These are phyloP conservation scores for Chironomus riparius DNA, from an alignment of 2,888 invertebrate species.

Conservation along the genomic window DNA sequence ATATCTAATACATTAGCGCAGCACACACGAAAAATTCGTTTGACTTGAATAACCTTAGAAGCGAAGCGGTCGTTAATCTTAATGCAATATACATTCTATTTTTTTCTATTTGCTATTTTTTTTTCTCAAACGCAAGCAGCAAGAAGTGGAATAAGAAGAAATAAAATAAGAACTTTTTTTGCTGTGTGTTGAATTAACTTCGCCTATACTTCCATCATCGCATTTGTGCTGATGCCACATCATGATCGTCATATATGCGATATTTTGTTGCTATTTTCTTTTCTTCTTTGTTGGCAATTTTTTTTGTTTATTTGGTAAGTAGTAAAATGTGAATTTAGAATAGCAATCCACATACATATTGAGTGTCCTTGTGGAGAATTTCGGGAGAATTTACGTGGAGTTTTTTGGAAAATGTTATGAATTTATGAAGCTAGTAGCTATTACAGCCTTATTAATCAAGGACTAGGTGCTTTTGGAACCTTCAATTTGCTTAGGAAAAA, in stretches of 20 bases:
- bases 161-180: neutral
- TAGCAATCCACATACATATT: no score
- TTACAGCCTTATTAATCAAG: no score
- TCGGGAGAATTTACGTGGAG: no score
- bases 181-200: neutral
- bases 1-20: slow-evolving; percentile 13
- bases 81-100: slow-evolving; percentile 19
- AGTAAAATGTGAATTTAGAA: neutral
- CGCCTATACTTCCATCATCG: neutral
- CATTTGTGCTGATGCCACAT: neutral
- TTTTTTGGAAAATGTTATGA: no score
- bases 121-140: neutral
- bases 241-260: neutral
- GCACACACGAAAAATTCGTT: slow-evolving; percentile 12
- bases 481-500: no score
- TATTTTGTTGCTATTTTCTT: neutral
- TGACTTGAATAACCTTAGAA: slow-evolving; percentile 26
- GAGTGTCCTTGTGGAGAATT: no score
- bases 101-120: neutral
- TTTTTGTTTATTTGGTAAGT: neutral
- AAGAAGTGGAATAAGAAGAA: neutral
- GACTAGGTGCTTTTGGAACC: no score
- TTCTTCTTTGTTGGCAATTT: neutral
- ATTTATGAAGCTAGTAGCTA: no score
- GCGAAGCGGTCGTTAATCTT: slow-evolving; percentile 26